phyloP scores from a whole-genome alignment of 2,113 vertebrate species.

The Poeciliopsis prolifica region DNA sequence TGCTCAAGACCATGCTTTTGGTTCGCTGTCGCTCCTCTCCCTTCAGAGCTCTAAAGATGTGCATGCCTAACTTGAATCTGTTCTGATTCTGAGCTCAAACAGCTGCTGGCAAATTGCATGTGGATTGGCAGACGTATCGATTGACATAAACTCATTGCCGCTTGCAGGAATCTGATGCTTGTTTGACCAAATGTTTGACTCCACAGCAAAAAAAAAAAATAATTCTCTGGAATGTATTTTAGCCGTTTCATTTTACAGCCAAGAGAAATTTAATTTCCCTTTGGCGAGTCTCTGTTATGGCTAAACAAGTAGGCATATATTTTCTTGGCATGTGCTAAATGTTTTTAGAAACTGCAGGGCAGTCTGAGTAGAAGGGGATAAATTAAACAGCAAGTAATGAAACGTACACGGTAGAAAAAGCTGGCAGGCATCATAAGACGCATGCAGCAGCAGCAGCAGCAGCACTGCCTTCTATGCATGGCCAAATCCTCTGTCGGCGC shows the following conservation, averaged over 20 bases:
- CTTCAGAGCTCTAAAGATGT: conserved; percentile 18
- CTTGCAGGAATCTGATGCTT: conserved; percentile 38
- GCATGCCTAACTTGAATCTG: conserved; percentile 51
- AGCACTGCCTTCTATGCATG: conserved; percentile 24
- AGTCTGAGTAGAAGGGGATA: conserved; percentile 15
- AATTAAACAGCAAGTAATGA: conserved; percentile 45
- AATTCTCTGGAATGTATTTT: not conserved
- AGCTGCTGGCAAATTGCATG: conserved; percentile 30
- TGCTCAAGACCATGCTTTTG: conserved; percentile 21
- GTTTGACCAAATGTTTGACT: conserved; percentile 19
- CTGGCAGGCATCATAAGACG: conserved; percentile 36
- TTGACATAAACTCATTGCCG: conserved; percentile 26
- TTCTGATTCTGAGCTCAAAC: conserved; percentile 26
- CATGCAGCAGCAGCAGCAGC: conserved; percentile 28
- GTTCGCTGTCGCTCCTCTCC: conserved; percentile 40
- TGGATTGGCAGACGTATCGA: conserved; percentile 55
- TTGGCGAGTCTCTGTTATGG: not conserved
- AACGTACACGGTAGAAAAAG: conserved; percentile 30
- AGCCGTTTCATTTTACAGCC: not conserved
- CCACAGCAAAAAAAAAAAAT: not conserved
- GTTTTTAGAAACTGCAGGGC: conserved; percentile 23
- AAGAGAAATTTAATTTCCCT: conserved; percentile 18
- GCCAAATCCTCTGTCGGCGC: conserved; percentile 32
- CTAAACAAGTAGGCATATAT: conserved; percentile 7
- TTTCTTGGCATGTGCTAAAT: conserved; percentile 24